phyloP scores from a whole-genome alignment of 1,140 invertebrate species.

The Tetramorium simillimum region DNA sequence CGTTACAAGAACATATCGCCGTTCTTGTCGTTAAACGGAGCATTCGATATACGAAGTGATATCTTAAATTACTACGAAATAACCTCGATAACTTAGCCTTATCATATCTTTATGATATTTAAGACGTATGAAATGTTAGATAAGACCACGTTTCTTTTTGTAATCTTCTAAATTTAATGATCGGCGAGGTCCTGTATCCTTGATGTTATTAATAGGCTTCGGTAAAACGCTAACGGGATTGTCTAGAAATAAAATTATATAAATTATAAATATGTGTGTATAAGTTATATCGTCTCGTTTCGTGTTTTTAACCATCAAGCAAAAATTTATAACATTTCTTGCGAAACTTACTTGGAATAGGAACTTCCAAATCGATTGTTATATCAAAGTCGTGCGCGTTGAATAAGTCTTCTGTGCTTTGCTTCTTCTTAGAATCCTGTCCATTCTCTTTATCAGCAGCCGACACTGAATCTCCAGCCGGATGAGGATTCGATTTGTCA shows the following conservation, averaged over 20 bases:
- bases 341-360: constrained; percentile 89
- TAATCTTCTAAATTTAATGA: constrained; percentile 98
- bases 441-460: constrained; percentile 78
- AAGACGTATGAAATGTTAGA: constrained; percentile 86
- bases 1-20: constrained; percentile 48
- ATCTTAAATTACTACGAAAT: constrained; percentile 37
- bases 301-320: background rate
- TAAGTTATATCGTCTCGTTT: background rate
- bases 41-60: constrained; percentile 23
- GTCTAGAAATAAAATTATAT: constrained; percentile 83
- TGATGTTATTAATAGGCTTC: constrained; percentile 90
- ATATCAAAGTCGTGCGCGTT: constrained; percentile 99
- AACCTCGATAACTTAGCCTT: constrained; percentile 52
- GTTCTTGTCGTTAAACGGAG: constrained; percentile 43
- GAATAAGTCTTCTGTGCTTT: constrained; percentile 92
- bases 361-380: constrained; percentile 96
- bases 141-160: constrained; percentile 97
- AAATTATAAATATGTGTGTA: background rate
- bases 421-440: constrained; percentile 82
- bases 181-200: constrained; percentile 93
- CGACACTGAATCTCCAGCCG: constrained; percentile 64
- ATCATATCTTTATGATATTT: constrained; percentile 30
- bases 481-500: constrained; percentile 59
- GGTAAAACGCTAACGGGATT: constrained; percentile 91
- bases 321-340: constrained; percentile 56